These are phyloP conservation scores for Heteromurus nitidus DNA, from an alignment of 2,888 invertebrate species.

Conservation along the genomic window DNA sequence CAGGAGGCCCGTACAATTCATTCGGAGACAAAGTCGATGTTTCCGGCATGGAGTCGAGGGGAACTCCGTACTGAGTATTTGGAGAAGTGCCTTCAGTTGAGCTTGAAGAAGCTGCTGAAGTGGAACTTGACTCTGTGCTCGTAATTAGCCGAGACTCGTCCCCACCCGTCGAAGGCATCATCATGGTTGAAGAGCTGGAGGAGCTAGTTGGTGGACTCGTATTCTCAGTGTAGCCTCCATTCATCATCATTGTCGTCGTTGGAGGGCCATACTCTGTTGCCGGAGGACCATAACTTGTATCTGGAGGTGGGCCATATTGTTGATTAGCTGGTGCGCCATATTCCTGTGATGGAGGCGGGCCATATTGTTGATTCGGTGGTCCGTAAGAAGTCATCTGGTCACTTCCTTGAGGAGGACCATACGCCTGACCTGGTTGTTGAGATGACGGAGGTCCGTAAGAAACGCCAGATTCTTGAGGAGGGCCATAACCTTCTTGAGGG, in stretches of 20 bases:
- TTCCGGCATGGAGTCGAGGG: background rate
- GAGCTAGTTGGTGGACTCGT: conserved; percentile 8
- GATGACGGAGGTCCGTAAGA: background rate
- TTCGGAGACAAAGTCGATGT: conserved; percentile 13
- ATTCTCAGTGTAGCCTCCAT: conserved; percentile 22
- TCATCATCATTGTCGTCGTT: conserved; percentile 13
- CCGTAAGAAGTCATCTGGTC: conserved; percentile 1
- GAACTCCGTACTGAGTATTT: background rate
- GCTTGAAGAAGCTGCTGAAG: background rate
- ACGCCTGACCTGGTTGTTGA: too few species aligned
- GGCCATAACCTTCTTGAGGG: too few species aligned
- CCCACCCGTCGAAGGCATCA: background rate
- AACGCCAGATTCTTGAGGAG: background rate
- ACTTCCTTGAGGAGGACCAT: background rate
- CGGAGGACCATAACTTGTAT: conserved; percentile 27
- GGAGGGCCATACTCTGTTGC: background rate
- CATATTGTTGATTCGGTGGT: conserved; percentile 30
- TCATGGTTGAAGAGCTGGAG: background rate
- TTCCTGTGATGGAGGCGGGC: background rate
- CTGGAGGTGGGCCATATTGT: conserved; percentile 3
- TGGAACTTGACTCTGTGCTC: background rate
- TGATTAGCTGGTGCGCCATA: conserved; percentile 19
- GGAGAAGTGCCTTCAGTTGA: background rate
- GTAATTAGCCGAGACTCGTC: conserved; percentile 14
- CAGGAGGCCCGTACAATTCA: conserved; percentile 16